Evolutionary conservation across 2,113 vertebrate genomes (phyloP), one percentile per base, ranked within the genome.

Genomic region (Parotia lawesii): DNA sequence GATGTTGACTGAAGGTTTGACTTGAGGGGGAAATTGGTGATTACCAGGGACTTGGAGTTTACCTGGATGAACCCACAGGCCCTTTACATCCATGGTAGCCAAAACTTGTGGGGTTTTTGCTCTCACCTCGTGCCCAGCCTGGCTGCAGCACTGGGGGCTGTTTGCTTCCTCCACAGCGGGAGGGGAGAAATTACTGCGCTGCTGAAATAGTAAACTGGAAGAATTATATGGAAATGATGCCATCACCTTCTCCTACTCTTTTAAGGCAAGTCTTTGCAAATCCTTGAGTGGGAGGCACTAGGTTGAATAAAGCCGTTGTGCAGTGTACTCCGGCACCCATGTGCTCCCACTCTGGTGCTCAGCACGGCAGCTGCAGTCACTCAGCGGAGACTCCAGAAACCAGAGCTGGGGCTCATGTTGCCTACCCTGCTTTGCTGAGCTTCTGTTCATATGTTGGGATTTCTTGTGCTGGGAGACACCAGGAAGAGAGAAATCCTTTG

Each of bases 171-270:
- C 71, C 1, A 2, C 22, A 42, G 6, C 1, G 2, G 23, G n/a
- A 70, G 42, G 47, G 42, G 42, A 70, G 50, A 58, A 47, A 33
- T 19, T 70, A 33, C 22, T 0, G 71, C 77, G 82, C 67, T 87
- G 48, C 92, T 62, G 88, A 85, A 95, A 88, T 95, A 96, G 94
- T 91, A 90, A 88, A 70, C 64, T 31, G 47, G 72, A 51, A 71
- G 71, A 79, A 64, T 76, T 95, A 57, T 38, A 69, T 93, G 88
- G 75, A 94, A 95, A 86, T 83, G 29, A 70, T 95, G 79, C 82
- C 94, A 70, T 88, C 75, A 47, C 88, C 75, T 90, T 96, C 92
- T 96, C 82, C 82, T 92, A 72, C 87, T 94, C 92, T 88, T 94
- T 74, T 33, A 73, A 95, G 72, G 85, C 90, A 88, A 89, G n/a